These are phyloP conservation scores for Napeogenes sylphis DNA, from an alignment of 2,888 invertebrate species.

Conservation along the genomic window DNA sequence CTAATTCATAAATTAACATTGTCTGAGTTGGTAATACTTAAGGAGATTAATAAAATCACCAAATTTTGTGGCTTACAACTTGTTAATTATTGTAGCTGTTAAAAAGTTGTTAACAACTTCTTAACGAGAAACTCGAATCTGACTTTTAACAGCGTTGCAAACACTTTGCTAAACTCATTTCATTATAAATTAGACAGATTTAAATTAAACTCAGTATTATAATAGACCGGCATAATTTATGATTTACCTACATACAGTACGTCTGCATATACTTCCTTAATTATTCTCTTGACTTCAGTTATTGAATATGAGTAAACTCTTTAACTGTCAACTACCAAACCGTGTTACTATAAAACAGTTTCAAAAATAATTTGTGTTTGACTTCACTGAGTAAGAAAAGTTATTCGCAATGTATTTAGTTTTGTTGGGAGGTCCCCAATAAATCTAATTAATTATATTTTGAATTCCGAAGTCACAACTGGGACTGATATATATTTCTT, in stretches of 20 bases:
- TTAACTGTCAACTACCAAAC: background rate
- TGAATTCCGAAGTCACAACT: too few relatives aligned
- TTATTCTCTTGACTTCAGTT: background rate
- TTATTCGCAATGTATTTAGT: too few relatives aligned
- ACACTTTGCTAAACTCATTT: slow-evolving; percentile 6
- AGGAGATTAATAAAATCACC: slow-evolving; percentile 14
- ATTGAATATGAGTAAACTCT: too few relatives aligned
- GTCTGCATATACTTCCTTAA: background rate
- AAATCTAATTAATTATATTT: too few relatives aligned
- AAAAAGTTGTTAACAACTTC: slow-evolving; percentile 24
- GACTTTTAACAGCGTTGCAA: slow-evolving; percentile 4
- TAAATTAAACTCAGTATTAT: slow-evolving; percentile 1
- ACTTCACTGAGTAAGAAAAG: too few relatives aligned
- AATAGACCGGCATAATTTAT: background rate
- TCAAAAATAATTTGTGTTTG: too few relatives aligned
- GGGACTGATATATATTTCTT: too few relatives aligned
- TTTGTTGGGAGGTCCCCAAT: too few relatives aligned
- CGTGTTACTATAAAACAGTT: too few relatives aligned
- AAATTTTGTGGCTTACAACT: slow-evolving; percentile 18
- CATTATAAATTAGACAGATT: slow-evolving; percentile 3
- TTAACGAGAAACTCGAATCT: slow-evolving; percentile 13
- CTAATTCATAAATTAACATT: background rate
- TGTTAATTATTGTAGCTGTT: slow-evolving; percentile 23
- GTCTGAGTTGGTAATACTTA: slow-evolving; percentile 4
- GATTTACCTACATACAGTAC: background rate